Evolutionary conservation across 2,888 invertebrate species (phyloP), one percentile per base, ranked within the genome.

Genomic region (Epistrophella euchroma): DNA sequence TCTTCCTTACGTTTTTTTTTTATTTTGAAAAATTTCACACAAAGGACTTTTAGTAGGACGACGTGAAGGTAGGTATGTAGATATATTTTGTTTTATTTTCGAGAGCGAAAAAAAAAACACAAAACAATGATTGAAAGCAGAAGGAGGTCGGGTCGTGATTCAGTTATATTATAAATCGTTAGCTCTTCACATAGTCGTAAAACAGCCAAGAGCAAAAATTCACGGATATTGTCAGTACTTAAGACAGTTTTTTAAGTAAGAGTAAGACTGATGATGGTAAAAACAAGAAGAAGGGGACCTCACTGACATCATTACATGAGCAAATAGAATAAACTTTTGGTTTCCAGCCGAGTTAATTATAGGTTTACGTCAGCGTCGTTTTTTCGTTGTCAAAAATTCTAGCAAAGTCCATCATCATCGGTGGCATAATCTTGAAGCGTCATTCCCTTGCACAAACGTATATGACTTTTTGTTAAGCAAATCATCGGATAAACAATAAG

Each of bases 271-370:
- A 4, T 28, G 40, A 43, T 80, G 71, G 50, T 47, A 50, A 84
- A 75, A 75, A 86, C 64, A 78, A 64, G 86, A 58, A 82, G 77
- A 60, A 86, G 82, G 86, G 86, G 82, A 86, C 86, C 22, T 32
- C 66, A 86, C 82, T 86, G 82, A 86, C 82, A 86, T 86, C 77
- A 86, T 86, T 86, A 86, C 82, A 25, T 55, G 86, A 58, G 77
- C 73, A 81, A 71, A 73, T 68, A 77, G 86, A 86, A 82, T 86
- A 82, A 82, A 86, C 73, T 82, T 82, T 78, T 50, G 77, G 82
- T 86, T 86, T 86, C 86, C 86, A 86, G 40, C 86, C 82, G 86
- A 86, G 86, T 86, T 86, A 86, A 86, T 86, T 86, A 86, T 82
- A 73, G 86, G 86, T 71, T 45, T 40, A 25, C 25, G 2, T 70